A percentile compares a stretch with the other conserved stretches of the same genome.
Conservation (phyloP, 2,113 vertebrate genomes). For the Mobula hypostoma region DNA sequence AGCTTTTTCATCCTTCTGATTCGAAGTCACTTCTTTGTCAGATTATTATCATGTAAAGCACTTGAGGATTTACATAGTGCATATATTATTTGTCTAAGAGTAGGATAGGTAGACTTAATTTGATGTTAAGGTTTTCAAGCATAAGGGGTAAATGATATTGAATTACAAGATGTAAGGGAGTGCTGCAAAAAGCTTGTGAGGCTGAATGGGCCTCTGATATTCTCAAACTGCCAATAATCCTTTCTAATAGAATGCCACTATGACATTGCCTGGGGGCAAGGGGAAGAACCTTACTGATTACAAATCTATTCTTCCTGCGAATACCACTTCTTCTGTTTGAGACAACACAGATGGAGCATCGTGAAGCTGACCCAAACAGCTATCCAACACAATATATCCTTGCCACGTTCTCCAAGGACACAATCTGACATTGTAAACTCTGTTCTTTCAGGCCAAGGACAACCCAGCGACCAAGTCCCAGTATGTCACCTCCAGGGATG, state of each 20-base stretch:
- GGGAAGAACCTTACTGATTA: not conserved
- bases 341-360: not conserved
- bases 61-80: not conserved
- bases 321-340: not conserved
- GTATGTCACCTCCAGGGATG: constrained; percentile 60
- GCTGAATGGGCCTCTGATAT: too few species aligned
- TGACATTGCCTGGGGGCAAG: not conserved
- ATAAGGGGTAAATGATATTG: not conserved
- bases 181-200: too few species aligned
- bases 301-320: not conserved
- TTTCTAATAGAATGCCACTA: not conserved
- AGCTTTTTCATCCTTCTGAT: too few species aligned
- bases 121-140: not conserved
- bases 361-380: not conserved
- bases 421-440: not conserved
- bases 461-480: constrained; percentile 58
- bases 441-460: constrained; percentile 60
- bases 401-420: too few species aligned
- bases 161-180: not conserved
- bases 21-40: not conserved
- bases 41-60: not conserved
- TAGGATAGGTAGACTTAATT: not conserved
- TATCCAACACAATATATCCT: not conserved
- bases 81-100: not conserved
- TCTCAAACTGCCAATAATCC: not conserved